A percentile compares a stretch with the other conserved stretches of the same genome.
Conservation (phyloP, 2,888 invertebrate genomes). For the Eristalinus aeneus region DNA sequence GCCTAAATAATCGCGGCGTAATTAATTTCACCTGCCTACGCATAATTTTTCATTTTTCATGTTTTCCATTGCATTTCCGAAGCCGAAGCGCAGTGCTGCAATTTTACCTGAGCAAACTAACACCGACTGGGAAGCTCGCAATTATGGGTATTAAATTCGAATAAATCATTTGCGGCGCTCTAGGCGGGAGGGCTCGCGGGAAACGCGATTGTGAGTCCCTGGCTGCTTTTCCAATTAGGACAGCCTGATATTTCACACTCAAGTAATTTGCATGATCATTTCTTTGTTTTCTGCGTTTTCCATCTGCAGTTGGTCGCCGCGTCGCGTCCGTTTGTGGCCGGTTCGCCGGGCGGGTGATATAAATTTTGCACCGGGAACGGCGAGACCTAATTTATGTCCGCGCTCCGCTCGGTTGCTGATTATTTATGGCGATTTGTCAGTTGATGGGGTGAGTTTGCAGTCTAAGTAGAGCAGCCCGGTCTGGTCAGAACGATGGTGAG, state of each 20-base stretch:
- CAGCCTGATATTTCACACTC: constrained; percentile 64
- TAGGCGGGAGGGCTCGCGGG: constrained; percentile 9
- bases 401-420: constrained; percentile 54
- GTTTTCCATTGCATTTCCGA: neutral
- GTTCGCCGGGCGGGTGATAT: neutral
- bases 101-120: constrained; percentile 18
- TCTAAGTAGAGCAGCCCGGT: neutral
- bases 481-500: neutral
- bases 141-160: constrained; percentile 46
- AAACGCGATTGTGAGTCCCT: neutral
- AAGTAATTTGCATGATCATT: constrained; percentile 57
- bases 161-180: constrained; percentile 48
- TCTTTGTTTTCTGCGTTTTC: constrained; percentile 18
- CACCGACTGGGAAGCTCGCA: constrained; percentile 25
- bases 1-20: constrained; percentile 31
- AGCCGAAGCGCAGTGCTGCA: neutral
- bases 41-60: constrained; percentile 38
- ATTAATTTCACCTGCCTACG: constrained; percentile 56
- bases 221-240: constrained; percentile 48
- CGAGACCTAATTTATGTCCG: constrained; percentile 45
- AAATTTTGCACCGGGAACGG: neutral
- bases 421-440: constrained; percentile 66
- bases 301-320: neutral
- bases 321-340: neutral
- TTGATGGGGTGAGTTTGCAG: constrained; percentile 40